These are phyloP conservation scores for Busseola fusca DNA, from an alignment of 2,888 invertebrate species.

Conservation along the genomic window DNA sequence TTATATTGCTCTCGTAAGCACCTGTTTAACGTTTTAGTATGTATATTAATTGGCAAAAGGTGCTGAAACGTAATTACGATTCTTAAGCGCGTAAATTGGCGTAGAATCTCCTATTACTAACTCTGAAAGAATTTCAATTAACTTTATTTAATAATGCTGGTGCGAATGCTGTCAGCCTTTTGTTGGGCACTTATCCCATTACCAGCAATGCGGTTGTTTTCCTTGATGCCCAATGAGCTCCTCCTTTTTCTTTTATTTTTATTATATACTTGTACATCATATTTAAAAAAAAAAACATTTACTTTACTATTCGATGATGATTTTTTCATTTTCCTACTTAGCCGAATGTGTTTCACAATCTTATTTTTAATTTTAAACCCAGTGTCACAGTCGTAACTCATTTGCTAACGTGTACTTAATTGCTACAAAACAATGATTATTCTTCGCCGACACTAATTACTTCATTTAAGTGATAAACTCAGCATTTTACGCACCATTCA, in stretches of 20 bases:
- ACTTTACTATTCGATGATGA: background rate
- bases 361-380: slow-evolving; percentile 2
- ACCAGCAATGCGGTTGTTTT: background rate
- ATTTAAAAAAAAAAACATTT: background rate
- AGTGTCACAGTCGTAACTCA: background rate
- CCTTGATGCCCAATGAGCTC: background rate
- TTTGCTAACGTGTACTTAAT: slow-evolving; percentile 17
- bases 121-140: slow-evolving; percentile 21
- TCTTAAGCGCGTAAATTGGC: slow-evolving; percentile 27
- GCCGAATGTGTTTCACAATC: background rate
- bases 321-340: background rate
- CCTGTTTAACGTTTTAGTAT: slow-evolving; percentile 18
- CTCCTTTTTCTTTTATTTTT: background rate
- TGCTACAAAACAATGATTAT: slow-evolving; percentile 26
- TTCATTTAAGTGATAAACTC: slow-evolving; percentile 31
- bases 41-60: slow-evolving; percentile 29
- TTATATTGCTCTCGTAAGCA: slow-evolving; percentile 16
- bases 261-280: too few relatives aligned
- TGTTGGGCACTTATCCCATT: background rate
- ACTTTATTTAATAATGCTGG: background rate
- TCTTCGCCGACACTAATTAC: slow-evolving; percentile 12
- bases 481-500: slow-evolving; percentile 15
- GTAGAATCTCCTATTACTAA: slow-evolving; percentile 25
- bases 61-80: slow-evolving; percentile 32
- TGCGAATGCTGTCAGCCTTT: background rate